A percentile compares a stretch with the other conserved stretches of the same genome.
phyloP scores from a whole-genome alignment of 1,140 invertebrate genomes.

The Sminthurinus signatus region DNA sequence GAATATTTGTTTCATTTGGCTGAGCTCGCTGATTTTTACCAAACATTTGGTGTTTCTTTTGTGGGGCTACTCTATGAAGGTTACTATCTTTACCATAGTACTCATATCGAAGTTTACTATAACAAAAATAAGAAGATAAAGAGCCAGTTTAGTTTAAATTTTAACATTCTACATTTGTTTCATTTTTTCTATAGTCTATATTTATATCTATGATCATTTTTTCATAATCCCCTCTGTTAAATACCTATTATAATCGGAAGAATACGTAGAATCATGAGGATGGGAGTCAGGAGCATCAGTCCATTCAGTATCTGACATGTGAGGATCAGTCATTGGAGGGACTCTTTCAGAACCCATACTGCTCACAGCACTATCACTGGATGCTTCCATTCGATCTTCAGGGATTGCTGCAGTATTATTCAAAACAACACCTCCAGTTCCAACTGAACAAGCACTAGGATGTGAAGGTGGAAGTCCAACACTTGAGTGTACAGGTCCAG shows the following conservation, averaged over 20 bases:
- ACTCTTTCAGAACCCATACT: constrained; percentile 79
- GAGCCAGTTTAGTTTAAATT: too few species aligned
- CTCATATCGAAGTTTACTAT: constrained; percentile 65
- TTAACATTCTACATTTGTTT: too few species aligned
- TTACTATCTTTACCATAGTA: constrained; percentile 43
- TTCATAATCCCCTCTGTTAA: constrained; percentile 37
- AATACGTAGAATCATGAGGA: constrained; percentile 48
- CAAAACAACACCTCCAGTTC: constrained; percentile 46
- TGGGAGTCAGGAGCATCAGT: constrained; percentile 71
- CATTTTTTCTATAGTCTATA: constrained; percentile 6
- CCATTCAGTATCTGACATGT: constrained; percentile 79
- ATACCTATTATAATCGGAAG: constrained; percentile 40
- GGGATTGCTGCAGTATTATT: constrained; percentile 43
- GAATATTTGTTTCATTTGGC: constrained; percentile 52
- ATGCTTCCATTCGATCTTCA: constrained; percentile 65
- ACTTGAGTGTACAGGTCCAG: constrained; percentile 44
- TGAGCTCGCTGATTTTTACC: constrained; percentile 78
- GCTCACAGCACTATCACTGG: constrained; percentile 78
- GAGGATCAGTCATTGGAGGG: constrained; percentile 56
- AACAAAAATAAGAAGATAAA: constrained; percentile 16
- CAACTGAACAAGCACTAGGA: constrained; percentile 17
- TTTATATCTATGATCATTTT: constrained; percentile 17
- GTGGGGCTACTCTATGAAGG: constrained; percentile 49
- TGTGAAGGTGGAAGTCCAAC: constrained; percentile 15
- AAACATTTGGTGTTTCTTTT: constrained; percentile 88